Percentiles rank a stretch among this genome's conserved stretches.
Conservation (phyloP, 2,888 invertebrate species). For the Rhodophaea formosa region DNA sequence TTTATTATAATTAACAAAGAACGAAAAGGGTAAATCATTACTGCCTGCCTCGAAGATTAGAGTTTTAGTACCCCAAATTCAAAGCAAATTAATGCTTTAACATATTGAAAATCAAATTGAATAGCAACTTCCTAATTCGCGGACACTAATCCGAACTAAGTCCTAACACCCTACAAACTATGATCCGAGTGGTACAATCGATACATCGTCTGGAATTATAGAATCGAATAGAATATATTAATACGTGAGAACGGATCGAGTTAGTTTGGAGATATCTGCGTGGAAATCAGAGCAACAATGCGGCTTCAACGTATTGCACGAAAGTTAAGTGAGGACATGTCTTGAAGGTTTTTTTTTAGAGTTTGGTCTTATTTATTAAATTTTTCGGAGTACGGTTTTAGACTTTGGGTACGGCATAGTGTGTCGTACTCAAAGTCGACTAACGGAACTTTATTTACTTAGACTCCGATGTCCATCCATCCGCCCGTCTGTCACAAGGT, state of each 20-base stretch:
- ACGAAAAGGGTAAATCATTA: no score
- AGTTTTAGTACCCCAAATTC: not conserved
- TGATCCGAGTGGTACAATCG: slow-evolving; percentile 56
- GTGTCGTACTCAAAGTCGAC: no score
- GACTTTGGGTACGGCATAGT: no score
- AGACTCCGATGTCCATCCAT: no score
- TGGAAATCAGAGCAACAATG: slow-evolving; percentile 75
- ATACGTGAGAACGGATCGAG: slow-evolving; percentile 74
- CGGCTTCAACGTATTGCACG: slow-evolving; percentile 57
- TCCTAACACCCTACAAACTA: slow-evolving; percentile 27
- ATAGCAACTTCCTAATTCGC: slow-evolving; percentile 5
- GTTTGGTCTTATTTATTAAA: no score
- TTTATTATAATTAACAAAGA: no score
- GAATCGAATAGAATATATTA: slow-evolving; percentile 79
- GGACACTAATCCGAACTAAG: slow-evolving; percentile 12
- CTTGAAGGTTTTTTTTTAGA: slow-evolving; percentile 1
- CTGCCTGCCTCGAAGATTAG: no score
- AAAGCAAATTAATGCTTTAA: not conserved
- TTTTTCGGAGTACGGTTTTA: no score
- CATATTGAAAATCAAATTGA: slow-evolving; percentile 1
- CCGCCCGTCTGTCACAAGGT: no score
- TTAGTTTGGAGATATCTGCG: slow-evolving; percentile 76
- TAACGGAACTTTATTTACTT: no score
- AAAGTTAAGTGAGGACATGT: slow-evolving; percentile 46
- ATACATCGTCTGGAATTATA: slow-evolving; percentile 72